Conservation (phyloP, 2,888 invertebrate genomes). For the Dolomedes plantarius region DNA sequence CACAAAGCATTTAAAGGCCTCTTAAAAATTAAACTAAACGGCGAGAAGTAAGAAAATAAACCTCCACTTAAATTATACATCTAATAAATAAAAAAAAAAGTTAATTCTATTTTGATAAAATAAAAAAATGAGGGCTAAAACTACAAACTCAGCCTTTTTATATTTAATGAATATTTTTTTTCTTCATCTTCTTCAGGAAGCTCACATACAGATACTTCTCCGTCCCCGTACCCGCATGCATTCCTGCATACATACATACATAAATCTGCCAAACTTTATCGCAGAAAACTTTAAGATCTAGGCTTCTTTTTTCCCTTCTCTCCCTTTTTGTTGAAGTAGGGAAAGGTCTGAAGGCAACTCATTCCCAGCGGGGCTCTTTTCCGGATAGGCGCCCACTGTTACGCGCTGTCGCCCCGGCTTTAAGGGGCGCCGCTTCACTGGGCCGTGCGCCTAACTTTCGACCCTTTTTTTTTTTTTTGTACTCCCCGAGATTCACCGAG, state of each 20-base stretch:
- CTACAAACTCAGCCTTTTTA: too few relatives aligned
- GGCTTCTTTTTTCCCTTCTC: not conserved
- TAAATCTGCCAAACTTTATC: conserved; percentile 14
- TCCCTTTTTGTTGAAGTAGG: not conserved
- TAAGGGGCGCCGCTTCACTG: conserved; percentile 54
- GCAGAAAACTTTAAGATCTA: not conserved
- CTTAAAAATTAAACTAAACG: too few relatives aligned
- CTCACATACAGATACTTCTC: too few relatives aligned
- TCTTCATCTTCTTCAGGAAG: too few relatives aligned
- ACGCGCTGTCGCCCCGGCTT: conserved; percentile 59
- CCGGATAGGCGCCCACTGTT: conserved; percentile 43
- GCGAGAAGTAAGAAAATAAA: too few relatives aligned
- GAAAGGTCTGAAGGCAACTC: conserved; percentile 5
- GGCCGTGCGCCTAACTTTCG: conserved; percentile 29
- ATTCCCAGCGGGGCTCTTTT: conserved; percentile 54
- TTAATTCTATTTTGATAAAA: too few relatives aligned
- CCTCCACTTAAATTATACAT: too few relatives aligned
- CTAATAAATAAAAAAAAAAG: too few relatives aligned
- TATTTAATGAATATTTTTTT: too few relatives aligned
- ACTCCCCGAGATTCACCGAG: not conserved
- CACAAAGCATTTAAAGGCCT: too few relatives aligned
- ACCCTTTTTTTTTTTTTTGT: conserved; percentile 1
- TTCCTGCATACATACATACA: not conserved
- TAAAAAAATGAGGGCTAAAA: too few relatives aligned
- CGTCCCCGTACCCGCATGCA: too few relatives aligned